phyloP scores from a whole-genome alignment of 2,113 vertebrate species.

The Cyprinus carpio region DNA sequence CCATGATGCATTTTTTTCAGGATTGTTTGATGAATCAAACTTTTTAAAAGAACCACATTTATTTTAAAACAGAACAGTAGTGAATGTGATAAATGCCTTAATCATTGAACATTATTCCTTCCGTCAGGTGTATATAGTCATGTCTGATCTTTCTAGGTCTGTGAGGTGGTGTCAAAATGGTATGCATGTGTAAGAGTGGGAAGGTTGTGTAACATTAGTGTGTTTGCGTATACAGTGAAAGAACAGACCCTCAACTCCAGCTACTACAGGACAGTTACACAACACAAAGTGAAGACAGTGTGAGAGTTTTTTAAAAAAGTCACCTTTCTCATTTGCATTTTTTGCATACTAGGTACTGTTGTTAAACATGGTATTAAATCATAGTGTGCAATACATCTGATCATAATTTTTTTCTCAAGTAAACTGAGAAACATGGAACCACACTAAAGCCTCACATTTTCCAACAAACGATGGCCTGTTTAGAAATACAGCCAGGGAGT shows the following conservation, averaged over 20 bases:
- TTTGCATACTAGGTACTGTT: neutral
- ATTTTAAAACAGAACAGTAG: neutral
- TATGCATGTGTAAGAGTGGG: neutral
- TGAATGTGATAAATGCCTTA: neutral
- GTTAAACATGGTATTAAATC: too few relatives aligned
- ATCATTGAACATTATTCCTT: neutral
- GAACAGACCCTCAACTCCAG: neutral
- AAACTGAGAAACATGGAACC: neutral
- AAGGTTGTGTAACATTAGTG: slow-evolving; percentile 16
- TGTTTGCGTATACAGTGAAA: neutral
- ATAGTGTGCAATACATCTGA: neutral
- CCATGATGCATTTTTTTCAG: neutral
- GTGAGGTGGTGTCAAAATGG: slow-evolving; percentile 7
- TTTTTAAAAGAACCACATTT: neutral
- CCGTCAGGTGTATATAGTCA: neutral
- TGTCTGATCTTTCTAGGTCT: slow-evolving; percentile 11
- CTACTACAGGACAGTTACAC: slow-evolving; percentile 38
- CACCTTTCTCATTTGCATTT: neutral
- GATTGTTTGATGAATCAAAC: too few relatives aligned
- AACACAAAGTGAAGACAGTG: neutral
- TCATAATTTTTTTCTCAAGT: neutral
- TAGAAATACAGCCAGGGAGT: neutral
- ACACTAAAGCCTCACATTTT: neutral
- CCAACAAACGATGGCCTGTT: too few relatives aligned
- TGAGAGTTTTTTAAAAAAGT: neutral